These are phyloP conservation scores for Protobothrops flavoviridis DNA, from an alignment of 2,113 vertebrate genomes.

Conservation along the genomic window DNA sequence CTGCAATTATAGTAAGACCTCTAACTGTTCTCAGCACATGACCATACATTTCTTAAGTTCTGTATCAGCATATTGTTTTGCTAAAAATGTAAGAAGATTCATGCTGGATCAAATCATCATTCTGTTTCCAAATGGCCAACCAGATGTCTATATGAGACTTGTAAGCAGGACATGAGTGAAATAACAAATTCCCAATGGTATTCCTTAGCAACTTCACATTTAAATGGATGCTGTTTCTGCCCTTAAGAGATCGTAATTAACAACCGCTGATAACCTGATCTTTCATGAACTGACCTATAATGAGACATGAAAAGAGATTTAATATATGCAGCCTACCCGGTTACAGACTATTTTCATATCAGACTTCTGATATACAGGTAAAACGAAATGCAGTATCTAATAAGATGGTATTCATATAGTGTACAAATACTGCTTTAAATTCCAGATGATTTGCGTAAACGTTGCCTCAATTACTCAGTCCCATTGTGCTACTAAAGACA, in stretches of 20 bases:
- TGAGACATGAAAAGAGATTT: background rate
- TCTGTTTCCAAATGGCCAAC: background rate
- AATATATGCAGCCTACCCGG: conserved; percentile 15
- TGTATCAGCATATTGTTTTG: background rate
- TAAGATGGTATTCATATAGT: conserved; percentile 31
- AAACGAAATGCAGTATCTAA: conserved; percentile 32
- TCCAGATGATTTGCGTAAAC: conserved; percentile 36
- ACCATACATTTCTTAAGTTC: background rate
- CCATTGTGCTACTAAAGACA: conserved; percentile 34
- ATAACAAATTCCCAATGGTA: background rate
- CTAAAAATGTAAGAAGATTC: background rate
- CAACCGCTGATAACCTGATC: background rate
- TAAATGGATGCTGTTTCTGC: background rate
- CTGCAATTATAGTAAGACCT: background rate
- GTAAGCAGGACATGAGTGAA: background rate
- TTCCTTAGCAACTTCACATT: background rate
- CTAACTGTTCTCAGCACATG: background rate
- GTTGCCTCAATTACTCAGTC: conserved; percentile 46
- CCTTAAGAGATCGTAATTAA: background rate
- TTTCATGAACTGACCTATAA: conserved; percentile 6
- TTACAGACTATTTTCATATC: conserved; percentile 29
- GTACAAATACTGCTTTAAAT: conserved; percentile 39
- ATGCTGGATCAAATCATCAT: background rate
- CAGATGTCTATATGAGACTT: background rate
- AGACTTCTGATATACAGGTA: background rate